Percentiles rank a stretch among this genome's conserved stretches.
Evolutionary conservation across 2,113 vertebrate species (phyloP).

Genomic region (Anhinga rufa): DNA sequence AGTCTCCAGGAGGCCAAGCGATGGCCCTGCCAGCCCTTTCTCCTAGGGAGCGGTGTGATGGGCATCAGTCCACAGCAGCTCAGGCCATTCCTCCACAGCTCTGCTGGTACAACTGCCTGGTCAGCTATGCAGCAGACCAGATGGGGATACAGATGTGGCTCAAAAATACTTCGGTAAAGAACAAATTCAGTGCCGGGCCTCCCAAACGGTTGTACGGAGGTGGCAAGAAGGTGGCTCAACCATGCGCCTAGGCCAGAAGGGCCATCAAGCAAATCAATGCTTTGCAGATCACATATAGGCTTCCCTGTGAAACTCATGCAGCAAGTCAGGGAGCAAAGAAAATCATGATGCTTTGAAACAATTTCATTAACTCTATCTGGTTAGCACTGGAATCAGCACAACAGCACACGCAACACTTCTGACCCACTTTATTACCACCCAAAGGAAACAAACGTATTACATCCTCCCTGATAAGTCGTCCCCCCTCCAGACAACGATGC

Average conservation of each 20-base stretch:
- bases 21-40: background rate
- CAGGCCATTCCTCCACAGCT: background rate
- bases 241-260: rapidly evolving
- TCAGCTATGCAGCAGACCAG: background rate
- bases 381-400: background rate
- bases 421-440: background rate
- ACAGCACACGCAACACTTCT: background rate
- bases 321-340: background rate
- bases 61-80: background rate
- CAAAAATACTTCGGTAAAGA: background rate
- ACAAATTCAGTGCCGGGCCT: background rate
- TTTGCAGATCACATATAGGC: background rate
- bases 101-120: background rate
- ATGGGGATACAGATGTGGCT: background rate
- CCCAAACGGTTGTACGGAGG: background rate
- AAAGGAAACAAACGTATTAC: background rate
- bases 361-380: background rate
- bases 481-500: background rate
- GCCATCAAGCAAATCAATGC: background rate
- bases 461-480: background rate
- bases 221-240: background rate
- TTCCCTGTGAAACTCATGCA: background rate
- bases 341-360: background rate
- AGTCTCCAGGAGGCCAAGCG: background rate
- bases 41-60: rapidly evolving